phyloP scores from a whole-genome alignment of 1,140 invertebrate species.

The Ceratina japonica region DNA sequence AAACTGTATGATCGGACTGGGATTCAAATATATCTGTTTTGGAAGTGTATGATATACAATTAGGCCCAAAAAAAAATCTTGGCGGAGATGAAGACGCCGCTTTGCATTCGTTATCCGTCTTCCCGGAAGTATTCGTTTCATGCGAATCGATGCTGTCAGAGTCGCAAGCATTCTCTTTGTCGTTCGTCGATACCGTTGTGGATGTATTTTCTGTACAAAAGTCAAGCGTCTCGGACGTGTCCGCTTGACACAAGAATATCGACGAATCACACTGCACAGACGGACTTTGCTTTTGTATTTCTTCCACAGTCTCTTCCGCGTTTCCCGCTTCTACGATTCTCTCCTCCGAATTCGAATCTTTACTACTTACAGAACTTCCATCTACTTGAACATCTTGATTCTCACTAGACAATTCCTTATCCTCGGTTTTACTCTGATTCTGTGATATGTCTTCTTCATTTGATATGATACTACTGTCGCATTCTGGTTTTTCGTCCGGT shows the following conservation, averaged over 20 bases:
- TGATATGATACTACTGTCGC: constrained; percentile 69
- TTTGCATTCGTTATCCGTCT: constrained; percentile 56
- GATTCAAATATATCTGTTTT: constrained; percentile 51
- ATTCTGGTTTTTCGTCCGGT: constrained; percentile 66
- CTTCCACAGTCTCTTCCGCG: neutral
- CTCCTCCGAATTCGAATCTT: constrained; percentile 6
- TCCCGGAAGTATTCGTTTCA: neutral
- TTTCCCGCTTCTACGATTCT: constrained; percentile 18
- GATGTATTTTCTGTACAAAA: constrained; percentile 31
- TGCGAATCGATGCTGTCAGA: constrained; percentile 11
- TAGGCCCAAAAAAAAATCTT: constrained; percentile 78
- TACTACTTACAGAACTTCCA: constrained; percentile 15
- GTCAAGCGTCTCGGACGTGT: constrained; percentile 36
- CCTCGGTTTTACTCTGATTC: constrained; percentile 32
- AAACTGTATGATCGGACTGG: constrained; percentile 43
- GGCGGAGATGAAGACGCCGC: constrained; percentile 60
- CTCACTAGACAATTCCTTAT: constrained; percentile 30
- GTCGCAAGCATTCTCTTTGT: constrained; percentile 37
- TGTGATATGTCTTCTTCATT: constrained; percentile 73
- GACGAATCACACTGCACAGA: constrained; percentile 63
- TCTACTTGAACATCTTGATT: constrained; percentile 36
- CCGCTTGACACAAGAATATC: constrained; percentile 50
- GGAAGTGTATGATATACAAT: constrained; percentile 74
- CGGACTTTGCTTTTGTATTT: neutral
- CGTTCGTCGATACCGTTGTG: neutral